Percentiles rank a stretch among this genome's conserved stretches.
Evolutionary conservation across 37 sponge, comb jelly and placozoan genomes (phyloP).

Genomic region (Oopsacas minuta): DNA sequence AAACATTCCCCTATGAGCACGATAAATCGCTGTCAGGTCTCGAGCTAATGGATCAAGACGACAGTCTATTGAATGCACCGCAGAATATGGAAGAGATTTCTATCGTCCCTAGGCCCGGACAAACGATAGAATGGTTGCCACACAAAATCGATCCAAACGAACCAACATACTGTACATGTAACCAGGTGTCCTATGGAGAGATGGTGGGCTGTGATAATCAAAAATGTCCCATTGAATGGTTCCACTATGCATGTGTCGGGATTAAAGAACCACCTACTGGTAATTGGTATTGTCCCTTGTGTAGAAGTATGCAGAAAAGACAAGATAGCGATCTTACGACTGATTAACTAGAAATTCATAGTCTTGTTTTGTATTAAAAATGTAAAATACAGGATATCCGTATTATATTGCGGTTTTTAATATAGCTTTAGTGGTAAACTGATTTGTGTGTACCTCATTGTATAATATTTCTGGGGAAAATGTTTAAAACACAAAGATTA

Average conservation of each 20-base stretch:
- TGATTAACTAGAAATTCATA: neutral
- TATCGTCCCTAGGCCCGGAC: neutral
- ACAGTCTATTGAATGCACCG: neutral
- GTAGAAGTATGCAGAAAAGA: conserved; percentile 46
- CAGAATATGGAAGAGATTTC: neutral
- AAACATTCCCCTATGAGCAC: conserved; percentile 13
- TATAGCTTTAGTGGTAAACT: no score
- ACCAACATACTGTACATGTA: conserved; percentile 90
- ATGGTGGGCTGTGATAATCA: conserved; percentile 99
- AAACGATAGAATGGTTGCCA: conserved; percentile 13
- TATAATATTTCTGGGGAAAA: no score
- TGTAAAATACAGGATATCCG: no score
- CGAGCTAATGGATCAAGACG: neutral
- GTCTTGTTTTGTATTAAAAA: no score
- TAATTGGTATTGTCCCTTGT: conserved; percentile 98
- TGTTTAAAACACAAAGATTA: no score
- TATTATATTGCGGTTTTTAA: no score
- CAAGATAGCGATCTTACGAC: neutral
- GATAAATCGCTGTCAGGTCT: neutral
- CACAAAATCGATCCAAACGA: conserved; percentile 70
- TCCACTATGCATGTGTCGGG: conserved; percentile 95
- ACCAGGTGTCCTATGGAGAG: conserved; percentile 97
- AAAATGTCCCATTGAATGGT: conserved; percentile 92
- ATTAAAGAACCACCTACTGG: conserved; percentile 91
- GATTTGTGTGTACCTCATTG: no score